Evolutionary conservation across 2,888 invertebrate species (phyloP).

Genomic region (Parasteatoda lunata): DNA sequence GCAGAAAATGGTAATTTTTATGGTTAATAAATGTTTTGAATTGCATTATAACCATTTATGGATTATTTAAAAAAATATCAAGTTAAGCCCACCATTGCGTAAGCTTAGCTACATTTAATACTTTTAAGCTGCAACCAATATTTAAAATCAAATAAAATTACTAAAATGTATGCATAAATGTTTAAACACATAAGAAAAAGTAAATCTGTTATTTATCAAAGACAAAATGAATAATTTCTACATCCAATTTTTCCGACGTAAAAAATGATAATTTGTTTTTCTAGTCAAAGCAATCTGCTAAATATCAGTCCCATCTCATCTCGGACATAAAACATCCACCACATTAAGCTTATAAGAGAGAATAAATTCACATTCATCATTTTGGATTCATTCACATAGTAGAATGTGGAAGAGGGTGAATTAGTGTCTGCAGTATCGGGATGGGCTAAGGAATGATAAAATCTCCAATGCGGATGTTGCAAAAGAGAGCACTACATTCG

Average conservation of each 20-base stretch:
- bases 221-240: background rate
- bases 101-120: no score
- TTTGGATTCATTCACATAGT: slow-evolving; percentile 26
- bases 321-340: slow-evolving; percentile 17
- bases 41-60: no score
- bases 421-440: slow-evolving; percentile 24
- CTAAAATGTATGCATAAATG: no score
- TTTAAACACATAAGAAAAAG: background rate
- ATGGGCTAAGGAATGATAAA: slow-evolving; percentile 25
- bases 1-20: no score
- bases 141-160: no score
- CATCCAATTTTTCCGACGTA: background rate
- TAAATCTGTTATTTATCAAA: background rate
- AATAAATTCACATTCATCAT: slow-evolving; percentile 34
- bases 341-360: background rate
- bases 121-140: no score
- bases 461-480: slow-evolving; percentile 1
- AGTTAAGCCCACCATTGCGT: no score
- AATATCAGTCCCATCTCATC: slow-evolving; percentile 26
- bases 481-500: background rate
- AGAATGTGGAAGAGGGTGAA: slow-evolving; percentile 5
- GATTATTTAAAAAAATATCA: no score
- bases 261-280: background rate
- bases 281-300: slow-evolving; percentile 12
- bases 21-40: no score